Percentiles rank a stretch among this genome's conserved stretches.
Conservation (phyloP, 2,797 vertebrate genomes). For the Eutrigla gurnardus region DNA sequence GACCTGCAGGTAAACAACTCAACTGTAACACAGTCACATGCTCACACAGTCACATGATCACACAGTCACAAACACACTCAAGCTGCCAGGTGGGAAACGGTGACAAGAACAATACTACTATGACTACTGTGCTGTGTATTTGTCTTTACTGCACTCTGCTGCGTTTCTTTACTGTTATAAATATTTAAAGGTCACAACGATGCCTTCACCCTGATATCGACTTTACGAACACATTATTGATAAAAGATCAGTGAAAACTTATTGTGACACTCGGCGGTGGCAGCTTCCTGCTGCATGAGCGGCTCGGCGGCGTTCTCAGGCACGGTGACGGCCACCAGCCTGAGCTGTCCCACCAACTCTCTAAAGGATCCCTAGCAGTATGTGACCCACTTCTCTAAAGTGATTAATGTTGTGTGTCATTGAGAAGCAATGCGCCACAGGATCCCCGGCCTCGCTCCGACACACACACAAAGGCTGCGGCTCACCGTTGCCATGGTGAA, state of each 20-base stretch:
- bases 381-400: constrained; percentile 74
- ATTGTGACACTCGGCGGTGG: background rate
- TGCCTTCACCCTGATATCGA: no score
- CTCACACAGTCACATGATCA: background rate
- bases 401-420: constrained; percentile 79
- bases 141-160: no score
- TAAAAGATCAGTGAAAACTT: background rate
- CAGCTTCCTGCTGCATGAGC: background rate
- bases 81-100: background rate
- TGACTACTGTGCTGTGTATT: no score
- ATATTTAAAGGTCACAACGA: no score
- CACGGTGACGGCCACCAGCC: constrained; percentile 39
- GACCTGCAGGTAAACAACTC: constrained; percentile 83
- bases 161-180: no score
- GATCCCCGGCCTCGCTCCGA: constrained; percentile 55
- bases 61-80: background rate
- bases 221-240: no score
- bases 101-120: no score
- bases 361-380: constrained; percentile 46
- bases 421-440: constrained; percentile 62
- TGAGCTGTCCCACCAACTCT: background rate
- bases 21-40: background rate
- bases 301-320: constrained; percentile 21
- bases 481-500: constrained; percentile 71
- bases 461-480: constrained; percentile 59